Percentiles rank a stretch among this genome's conserved stretches.
Conservation (phyloP, 2,113 vertebrate genomes). For the Halichoerus grypus region DNA sequence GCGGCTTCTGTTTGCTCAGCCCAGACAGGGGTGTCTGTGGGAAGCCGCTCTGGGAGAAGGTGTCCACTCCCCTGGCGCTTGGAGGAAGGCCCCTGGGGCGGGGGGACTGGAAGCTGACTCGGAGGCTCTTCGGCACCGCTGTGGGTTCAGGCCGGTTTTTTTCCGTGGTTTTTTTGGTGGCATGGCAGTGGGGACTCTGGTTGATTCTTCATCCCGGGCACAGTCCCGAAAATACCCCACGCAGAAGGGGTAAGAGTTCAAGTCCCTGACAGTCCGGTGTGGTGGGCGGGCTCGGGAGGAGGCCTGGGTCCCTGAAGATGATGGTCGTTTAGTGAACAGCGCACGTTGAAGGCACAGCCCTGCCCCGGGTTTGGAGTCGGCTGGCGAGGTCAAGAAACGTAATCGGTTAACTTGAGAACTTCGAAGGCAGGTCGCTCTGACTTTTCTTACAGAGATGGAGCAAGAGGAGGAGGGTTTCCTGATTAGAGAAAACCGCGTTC, state of each 20-base stretch:
- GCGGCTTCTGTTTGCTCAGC: neutral
- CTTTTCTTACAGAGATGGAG: neutral
- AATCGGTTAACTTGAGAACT: neutral
- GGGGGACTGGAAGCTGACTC: rapidly evolving
- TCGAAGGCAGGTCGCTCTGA: rapidly evolving
- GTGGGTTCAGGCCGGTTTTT: neutral
- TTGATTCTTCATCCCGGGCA: neutral
- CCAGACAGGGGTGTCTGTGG: neutral
- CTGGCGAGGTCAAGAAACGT: neutral
- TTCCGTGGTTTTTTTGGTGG: neutral
- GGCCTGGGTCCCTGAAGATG: neutral
- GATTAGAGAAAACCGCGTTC: rapidly evolving
- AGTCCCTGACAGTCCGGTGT: neutral
- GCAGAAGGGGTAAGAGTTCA: rapidly evolving
- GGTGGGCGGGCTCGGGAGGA: rapidly evolving
- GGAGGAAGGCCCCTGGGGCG: neutral
- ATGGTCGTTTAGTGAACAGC: rapidly evolving
- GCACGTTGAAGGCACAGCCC: neutral
- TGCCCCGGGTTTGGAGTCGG: rapidly evolving
- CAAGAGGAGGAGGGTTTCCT: neutral
- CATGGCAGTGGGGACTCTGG: rapidly evolving
- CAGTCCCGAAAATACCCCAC: neutral
- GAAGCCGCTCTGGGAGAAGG: rapidly evolving
- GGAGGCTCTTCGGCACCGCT: rapidly evolving
- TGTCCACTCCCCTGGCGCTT: rapidly evolving